Conservation (phyloP, 2,797 vertebrate species). For the Pygocentrus nattereri region DNA sequence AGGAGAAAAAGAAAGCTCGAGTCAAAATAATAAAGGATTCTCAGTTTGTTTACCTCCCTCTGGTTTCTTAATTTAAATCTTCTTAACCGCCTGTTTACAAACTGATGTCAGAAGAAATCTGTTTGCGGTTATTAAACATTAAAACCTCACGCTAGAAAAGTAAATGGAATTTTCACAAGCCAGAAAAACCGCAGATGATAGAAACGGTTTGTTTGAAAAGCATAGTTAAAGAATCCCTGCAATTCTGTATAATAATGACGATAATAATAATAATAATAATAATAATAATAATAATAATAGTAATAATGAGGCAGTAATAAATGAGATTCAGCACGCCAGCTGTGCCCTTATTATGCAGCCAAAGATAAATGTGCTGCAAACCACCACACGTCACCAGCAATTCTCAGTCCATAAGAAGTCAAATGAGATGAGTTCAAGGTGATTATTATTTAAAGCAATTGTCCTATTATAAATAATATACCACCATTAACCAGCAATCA, state of each 20-base stretch:
- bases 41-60: background rate
- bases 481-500: conserved; percentile 88
- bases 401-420: conserved; percentile 79
- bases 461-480: conserved; percentile 89
- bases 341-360: conserved; percentile 78
- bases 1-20: conserved; percentile 9
- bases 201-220: background rate
- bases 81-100: too few relatives aligned
- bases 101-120: too few relatives aligned
- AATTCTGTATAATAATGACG: conserved; percentile 32
- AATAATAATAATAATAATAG: conserved; percentile 62
- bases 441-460: conserved; percentile 89
- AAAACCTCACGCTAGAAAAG: too few relatives aligned
- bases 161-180: too few relatives aligned
- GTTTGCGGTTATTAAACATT: background rate
- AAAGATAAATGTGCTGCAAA: conserved; percentile 82
- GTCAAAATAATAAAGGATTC: background rate
- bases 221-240: background rate
- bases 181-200: background rate
- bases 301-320: conserved; percentile 59
- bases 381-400: conserved; percentile 81
- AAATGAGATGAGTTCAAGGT: conserved; percentile 85
- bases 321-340: conserved; percentile 66
- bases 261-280: conserved; percentile 64
- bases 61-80: too few relatives aligned